Evolutionary conservation across 1,140 invertebrate genomes (phyloP).

Genomic region (Hirudo medicinalis): DNA sequence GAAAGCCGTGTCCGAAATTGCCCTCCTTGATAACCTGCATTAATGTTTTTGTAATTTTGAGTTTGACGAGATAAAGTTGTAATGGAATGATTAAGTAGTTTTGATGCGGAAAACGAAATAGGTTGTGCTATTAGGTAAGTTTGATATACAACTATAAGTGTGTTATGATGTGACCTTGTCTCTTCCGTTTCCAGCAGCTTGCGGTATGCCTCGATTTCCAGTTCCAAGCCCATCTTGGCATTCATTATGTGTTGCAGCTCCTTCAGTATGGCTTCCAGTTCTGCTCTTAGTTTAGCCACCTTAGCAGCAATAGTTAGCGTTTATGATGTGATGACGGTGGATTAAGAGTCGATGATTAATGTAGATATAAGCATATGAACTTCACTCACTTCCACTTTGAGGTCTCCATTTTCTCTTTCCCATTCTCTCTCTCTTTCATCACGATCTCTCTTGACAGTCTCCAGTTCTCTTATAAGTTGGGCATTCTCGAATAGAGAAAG

Average conservation of each 20-base stretch:
- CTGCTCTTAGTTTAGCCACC: slow-evolving; percentile 6
- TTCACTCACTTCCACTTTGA: slow-evolving; percentile 15
- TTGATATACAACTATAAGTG: too few relatives aligned
- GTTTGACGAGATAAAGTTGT: too few relatives aligned
- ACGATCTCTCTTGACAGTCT: slow-evolving; percentile 17
- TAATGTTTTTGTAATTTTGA: too few relatives aligned
- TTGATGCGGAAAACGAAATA: too few relatives aligned
- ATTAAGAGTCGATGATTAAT: too few relatives aligned
- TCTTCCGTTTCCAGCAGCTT: slow-evolving; percentile 19
- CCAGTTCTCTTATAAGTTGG: slow-evolving; percentile 21
- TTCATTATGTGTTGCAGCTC: slow-evolving; percentile 13
- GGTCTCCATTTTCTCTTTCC: slow-evolving; percentile 19
- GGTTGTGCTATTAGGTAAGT: too few relatives aligned
- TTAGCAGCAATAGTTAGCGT: background rate
- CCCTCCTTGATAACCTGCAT: too few relatives aligned
- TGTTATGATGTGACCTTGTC: background rate
- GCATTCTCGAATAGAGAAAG: slow-evolving; percentile 15
- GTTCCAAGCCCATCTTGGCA: slow-evolving; percentile 12
- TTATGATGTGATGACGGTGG: background rate
- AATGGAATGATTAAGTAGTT: too few relatives aligned
- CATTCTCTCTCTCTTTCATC: slow-evolving; percentile 21
- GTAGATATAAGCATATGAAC: background rate
- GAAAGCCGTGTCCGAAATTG: too few relatives aligned
- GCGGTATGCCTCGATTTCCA: slow-evolving; percentile 17
- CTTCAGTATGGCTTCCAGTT: slow-evolving; percentile 15